Evolutionary conservation across 2,797 vertebrate species (phyloP), one percentile per base, ranked within the genome.

Genomic region (Spheniscus humboldti): DNA sequence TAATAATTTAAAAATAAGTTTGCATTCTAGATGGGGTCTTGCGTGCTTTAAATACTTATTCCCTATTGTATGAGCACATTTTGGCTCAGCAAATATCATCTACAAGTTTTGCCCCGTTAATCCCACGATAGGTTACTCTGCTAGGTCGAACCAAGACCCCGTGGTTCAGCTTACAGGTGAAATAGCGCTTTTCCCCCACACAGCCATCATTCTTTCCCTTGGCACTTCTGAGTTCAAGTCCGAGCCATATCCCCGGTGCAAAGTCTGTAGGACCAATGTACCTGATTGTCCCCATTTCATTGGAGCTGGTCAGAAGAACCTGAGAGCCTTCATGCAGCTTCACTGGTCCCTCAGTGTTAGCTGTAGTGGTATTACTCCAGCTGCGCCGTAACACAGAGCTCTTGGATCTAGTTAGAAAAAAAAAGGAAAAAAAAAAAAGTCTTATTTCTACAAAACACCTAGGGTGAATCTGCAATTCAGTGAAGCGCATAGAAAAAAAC

Each of bases 101-200:
- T 39, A 99, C 98, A 11, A 99, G 97, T 79, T 98, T 99, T 4
- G 99, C 98, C 2, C 99, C 99, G 0, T 98, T 99, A 89, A 99
- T 99, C 3, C 99, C 99, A 0, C 99, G 98, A 79, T 99, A 99
- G 45, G 99, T 99, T 31, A 99, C 98, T 23, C 99, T 98, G 97
- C 99, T 99, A 6, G 99, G 99, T 3, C 99, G 98, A 17, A 99
- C 99, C 35, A 99, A 92, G 53, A 99, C 98, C 0, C 99, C 99
- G 1, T 99, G 98, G 93, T 98, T 98, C 0, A 98, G 98, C 78
- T 98, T 98, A 77, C 99, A 99, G 94, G 94, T 98, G 98, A 99
- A 99, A 87, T 99, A 99, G 62, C 99, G 98, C 10, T 97, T 99
- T 4, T 98, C 98, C 1, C 98, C 99, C 91, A 99, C 99, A 0